Percentiles rank a stretch among this genome's conserved stretches.
These are phyloP conservation scores for Penaeus monodon DNA, from an alignment of 2,888 invertebrate genomes.

Conservation along the genomic window DNA sequence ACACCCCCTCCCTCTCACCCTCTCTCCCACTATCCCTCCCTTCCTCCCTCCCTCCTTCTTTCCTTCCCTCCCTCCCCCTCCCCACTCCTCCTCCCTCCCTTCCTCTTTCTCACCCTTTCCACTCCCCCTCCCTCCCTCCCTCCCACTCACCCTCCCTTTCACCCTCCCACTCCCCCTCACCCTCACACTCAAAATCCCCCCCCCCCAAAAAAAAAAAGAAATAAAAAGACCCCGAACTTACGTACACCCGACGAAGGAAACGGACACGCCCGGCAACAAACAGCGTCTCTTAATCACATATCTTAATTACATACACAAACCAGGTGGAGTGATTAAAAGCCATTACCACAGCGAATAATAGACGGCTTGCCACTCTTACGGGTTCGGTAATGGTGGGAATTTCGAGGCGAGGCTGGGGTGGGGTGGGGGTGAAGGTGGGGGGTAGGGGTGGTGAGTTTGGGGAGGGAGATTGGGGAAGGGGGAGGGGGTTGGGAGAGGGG, in stretches of 20 bases:
- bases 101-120: not conserved
- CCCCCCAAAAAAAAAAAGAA: not conserved
- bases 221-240: not conserved
- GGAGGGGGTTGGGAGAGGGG: too few species aligned
- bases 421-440: too few species aligned
- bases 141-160: not conserved
- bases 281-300: too few species aligned
- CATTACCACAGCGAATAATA: too few species aligned
- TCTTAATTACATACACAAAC: too few species aligned
- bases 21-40: not conserved
- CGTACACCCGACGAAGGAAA: not conserved
- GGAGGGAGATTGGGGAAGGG: too few species aligned
- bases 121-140: not conserved
- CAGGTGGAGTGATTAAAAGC: too few species aligned
- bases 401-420: too few species aligned
- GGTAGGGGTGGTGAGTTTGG: too few species aligned
- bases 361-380: too few species aligned
- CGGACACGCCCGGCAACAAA: not conserved
- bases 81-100: not conserved
- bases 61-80: not conserved
- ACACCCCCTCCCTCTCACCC: fast-evolving
- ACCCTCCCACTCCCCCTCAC: too few species aligned
- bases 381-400: too few species aligned
- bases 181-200: not conserved
- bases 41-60: not conserved